Base-by-base conservation (phyloP, 2,888 invertebrate species). In the Chloromyia formosa region DNA sequence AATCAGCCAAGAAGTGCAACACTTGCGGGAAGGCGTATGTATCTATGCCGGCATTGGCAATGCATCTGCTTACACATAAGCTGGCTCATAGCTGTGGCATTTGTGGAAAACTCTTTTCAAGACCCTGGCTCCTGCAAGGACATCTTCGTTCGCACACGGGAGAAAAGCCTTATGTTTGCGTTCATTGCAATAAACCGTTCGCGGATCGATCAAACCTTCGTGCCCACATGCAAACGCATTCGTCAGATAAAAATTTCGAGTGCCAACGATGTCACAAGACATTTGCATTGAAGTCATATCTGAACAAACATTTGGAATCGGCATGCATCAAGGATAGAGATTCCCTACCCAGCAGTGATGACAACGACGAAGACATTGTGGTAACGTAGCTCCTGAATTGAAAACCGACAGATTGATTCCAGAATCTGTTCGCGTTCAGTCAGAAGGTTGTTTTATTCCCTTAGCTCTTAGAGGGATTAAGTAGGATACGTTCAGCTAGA, bases 1-100 rank as follows among this genome's bases (percentile, higher is more conserved):
- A 94, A 80, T 92, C 94, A 78, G 97, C 97, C 53, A 96, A 96
- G 86, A 94, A 95, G 81, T 98, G 98, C 87, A 93, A 93, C 81
- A 94, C 95, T 78, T 98, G 97, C 86, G 95, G 95, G 80, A 97
- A 97, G 86, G 95, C 95, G 4, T 98, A 98, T 87, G 98, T 98
- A 73, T 95, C 95, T 79, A 98, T 98, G 97, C 98, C 98, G 0
- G 97, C 98, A 7, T 88, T 98, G 75, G 95, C 97, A 73, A 97
- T 95, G 93, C 96, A 94, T 85, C 90, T 95, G 77, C 89, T 94
- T 71, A 97, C 96, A 61, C 98, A 98, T 87, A 95, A 95, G 83
- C 89, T 97, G 80, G 91, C 92, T 40, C 97, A 98, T 88, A 92
- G 93, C 81, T 98, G 98, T 85, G 92, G 92, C 75, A 92, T 96